Evolutionary conservation across 2,113 vertebrate genomes (phyloP).

Genomic region (Upupa epops): DNA sequence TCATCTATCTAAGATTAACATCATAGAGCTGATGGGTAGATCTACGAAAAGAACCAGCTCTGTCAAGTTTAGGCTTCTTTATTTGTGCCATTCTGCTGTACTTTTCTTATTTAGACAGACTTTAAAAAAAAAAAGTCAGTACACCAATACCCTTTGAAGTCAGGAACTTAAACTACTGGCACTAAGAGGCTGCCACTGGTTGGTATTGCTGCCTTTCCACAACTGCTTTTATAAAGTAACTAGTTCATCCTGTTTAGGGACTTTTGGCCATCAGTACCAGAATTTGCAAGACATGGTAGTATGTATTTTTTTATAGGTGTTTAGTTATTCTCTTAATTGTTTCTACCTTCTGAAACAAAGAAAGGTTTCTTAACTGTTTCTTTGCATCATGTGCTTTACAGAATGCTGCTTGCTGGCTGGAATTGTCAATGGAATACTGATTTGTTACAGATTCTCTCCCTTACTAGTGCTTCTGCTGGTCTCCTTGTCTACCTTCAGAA

Average conservation of each 20-base stretch:
- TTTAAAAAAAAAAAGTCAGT: not conserved
- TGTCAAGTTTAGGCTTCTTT: not conserved
- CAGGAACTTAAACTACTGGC: not conserved
- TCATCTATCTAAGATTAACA: not conserved
- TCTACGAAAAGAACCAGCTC: not conserved
- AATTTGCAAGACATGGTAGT: not conserved
- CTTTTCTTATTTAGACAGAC: not conserved
- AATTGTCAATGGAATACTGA: slow-evolving; percentile 25
- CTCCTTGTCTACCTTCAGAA: slow-evolving; percentile 41
- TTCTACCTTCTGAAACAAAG: not conserved
- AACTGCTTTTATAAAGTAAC: not conserved
- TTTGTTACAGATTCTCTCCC: slow-evolving; percentile 34
- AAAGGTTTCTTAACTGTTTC: slow-evolving; percentile 13
- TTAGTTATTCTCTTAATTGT: not conserved
- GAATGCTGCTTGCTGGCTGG: slow-evolving; percentile 20
- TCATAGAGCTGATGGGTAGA: not conserved
- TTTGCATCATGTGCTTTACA: not conserved
- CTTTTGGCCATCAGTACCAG: not conserved
- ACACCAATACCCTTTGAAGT: not conserved
- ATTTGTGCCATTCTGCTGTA: not conserved
- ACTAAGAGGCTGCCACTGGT: not conserved
- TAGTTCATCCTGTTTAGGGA: not conserved
- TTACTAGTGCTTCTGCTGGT: slow-evolving; percentile 38
- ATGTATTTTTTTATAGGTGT: not conserved
- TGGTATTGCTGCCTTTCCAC: not conserved